Evolutionary conservation across 2,888 invertebrate species (phyloP), one percentile per base, ranked within the genome.

Genomic region (Eupithecia pulchellata): DNA sequence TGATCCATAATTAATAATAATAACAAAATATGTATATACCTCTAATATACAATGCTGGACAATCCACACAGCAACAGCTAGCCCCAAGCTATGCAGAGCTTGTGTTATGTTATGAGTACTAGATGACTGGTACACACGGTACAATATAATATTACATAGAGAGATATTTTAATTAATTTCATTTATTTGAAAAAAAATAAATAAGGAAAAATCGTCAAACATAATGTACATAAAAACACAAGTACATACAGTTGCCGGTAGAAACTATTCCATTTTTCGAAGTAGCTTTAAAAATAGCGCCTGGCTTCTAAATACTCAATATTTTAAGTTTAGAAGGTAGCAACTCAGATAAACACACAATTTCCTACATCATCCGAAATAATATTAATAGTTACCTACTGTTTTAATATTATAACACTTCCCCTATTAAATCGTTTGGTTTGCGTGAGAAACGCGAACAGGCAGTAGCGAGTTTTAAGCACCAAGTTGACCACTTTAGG

Each of bases 391-490:
- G 84, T 77, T 80, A n/a, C n/a, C n/a, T n/a, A 86, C 84, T 86
- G 86, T 88, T 91, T 91, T 89, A 90, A 89, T 89, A 87, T 86
- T 87, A 87, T 86, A 88, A 90, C 86, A 86, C 86, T 84, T 86
- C 84, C 86, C 89, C 89, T 91, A 90, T 86, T 89, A 91, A 91
- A 91, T 91, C 91, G 90, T 85, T 86, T 82, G 86, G 83, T 82
- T 93, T 89, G 93, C 93, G 94, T 94, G 94, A 90, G 91, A 93
- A 94, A 94, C 94, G 93, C 94, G 85, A 93, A 80, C 87, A 82
- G 84, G 81, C 91, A 88, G 91, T 89, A 89, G 91, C 89, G 80
- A 85, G 87, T 85, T 89, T 91, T 89, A 89, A 91, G 84, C 83
- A 86, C 83, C 81, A 81, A 76, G 81, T 78, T 75, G 75, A 76